These are phyloP conservation scores for Dascyllus trimaculatus DNA, from an alignment of 2,113 vertebrate species.

Conservation along the genomic window DNA sequence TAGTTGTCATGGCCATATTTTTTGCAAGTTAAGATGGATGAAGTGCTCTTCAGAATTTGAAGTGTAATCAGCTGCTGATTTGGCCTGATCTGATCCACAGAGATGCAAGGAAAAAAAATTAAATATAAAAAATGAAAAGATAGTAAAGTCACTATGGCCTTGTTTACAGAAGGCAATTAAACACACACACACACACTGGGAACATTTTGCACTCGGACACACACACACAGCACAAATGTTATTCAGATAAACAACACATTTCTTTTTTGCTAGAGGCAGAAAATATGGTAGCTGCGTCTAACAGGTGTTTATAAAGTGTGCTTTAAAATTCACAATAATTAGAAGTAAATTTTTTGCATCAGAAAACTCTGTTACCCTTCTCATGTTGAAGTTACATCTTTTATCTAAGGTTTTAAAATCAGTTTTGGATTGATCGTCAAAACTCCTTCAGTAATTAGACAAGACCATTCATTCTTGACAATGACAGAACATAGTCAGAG, in stretches of 20 bases:
- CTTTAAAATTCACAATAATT: not conserved
- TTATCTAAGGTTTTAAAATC: not conserved
- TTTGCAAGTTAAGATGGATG: constrained; percentile 1
- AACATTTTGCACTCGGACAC: not conserved
- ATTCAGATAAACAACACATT: constrained; percentile 5
- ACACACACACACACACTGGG: not conserved
- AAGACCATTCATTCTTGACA: not conserved
- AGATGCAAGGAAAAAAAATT: not conserved
- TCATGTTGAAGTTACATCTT: not conserved
- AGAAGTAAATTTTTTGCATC: not conserved
- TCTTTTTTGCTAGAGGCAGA: constrained; percentile 21
- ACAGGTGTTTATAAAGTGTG: not conserved
- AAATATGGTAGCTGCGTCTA: not conserved
- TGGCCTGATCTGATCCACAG: constrained; percentile 3
- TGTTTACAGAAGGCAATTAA: not conserved
- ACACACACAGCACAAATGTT: constrained; percentile 8
- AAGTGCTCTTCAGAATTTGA: constrained; percentile 12
- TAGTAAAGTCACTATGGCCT: no score
- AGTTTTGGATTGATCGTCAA: not conserved
- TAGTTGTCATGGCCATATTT: not conserved
- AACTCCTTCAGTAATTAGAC: not conserved
- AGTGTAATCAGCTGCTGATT: constrained; percentile 12
- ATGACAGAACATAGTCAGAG: not conserved
- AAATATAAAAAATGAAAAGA: not conserved
- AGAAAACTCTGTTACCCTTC: not conserved